Conservation (phyloP, 2,888 invertebrate genomes). For the Brassicogethes aeneus region DNA sequence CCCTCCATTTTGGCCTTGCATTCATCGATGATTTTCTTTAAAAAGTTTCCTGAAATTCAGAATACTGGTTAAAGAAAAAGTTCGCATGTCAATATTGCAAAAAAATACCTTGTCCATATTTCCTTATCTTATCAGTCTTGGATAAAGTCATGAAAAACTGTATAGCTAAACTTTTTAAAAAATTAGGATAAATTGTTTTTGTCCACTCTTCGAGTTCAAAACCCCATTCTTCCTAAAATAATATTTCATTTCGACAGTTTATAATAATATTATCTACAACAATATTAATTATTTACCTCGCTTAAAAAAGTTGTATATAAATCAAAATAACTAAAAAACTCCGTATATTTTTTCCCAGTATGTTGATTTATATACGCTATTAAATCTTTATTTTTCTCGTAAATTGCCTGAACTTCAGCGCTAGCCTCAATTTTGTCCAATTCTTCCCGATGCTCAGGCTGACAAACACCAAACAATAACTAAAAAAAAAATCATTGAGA, state of each 20-base stretch:
- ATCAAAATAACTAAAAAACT: constrained; percentile 48
- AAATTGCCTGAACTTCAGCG: not conserved
- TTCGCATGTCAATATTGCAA: no score
- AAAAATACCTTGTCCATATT: constrained; percentile 18
- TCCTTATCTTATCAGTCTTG: constrained; percentile 25
- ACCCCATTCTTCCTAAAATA: constrained; percentile 26
- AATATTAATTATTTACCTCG: constrained; percentile 12
- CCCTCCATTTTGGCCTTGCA: constrained; percentile 19
- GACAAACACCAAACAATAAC: no score
- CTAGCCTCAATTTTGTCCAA: no score
- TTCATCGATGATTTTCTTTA: constrained; percentile 26
- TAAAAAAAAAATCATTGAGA: no score
- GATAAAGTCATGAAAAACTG: constrained; percentile 31
- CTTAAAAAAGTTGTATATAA: constrained; percentile 40
- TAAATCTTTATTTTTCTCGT: not conserved
- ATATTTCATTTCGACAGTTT: not conserved
- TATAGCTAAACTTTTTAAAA: constrained; percentile 28
- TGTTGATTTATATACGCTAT: constrained; percentile 39
- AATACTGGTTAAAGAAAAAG: no score
- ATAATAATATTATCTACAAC: not conserved
- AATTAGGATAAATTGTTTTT: constrained; percentile 28
- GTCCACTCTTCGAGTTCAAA: constrained; percentile 39
- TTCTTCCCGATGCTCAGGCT: no score
- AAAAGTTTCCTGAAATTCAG: no score
- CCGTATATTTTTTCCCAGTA: constrained; percentile 43